A percentile compares a stretch with the other conserved stretches of the same genome.
These are phyloP conservation scores for Microchrysa polita DNA, from an alignment of 2,888 invertebrate genomes.

Conservation along the genomic window DNA sequence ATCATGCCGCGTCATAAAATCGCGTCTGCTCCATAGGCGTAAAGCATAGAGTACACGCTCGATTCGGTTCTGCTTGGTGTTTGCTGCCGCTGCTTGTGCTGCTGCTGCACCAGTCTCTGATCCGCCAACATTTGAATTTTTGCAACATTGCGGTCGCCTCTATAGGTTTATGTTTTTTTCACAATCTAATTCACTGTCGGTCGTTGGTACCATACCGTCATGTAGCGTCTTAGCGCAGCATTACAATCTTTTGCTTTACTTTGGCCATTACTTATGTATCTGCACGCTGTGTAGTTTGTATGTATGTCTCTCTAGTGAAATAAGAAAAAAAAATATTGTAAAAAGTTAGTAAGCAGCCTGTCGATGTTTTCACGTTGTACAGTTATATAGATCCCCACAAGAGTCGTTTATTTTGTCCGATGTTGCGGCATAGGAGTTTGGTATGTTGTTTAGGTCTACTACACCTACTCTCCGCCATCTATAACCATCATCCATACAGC, in stretches of 20 bases:
- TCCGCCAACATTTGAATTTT: background rate
- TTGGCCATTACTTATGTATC: constrained; percentile 6
- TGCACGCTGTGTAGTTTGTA: no score
- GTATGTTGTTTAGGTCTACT: background rate
- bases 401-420: background rate
- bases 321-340: background rate
- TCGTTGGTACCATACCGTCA: background rate
- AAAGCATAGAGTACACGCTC: no score
- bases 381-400: constrained; percentile 17
- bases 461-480: background rate
- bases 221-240: background rate
- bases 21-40: background rate
- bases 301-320: no score
- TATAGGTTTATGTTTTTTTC: background rate
- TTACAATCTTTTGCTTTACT: background rate
- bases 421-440: background rate
- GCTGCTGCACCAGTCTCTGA: no score
- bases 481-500: no score
- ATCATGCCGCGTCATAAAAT: background rate
- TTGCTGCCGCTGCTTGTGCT: no score
- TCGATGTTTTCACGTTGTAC: constrained; percentile 20
- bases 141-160: constrained; percentile 11
- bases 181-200: background rate
- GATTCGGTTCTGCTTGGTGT: no score
- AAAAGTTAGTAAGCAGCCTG: background rate